Base-by-base conservation (phyloP, 2,797 vertebrate species). In the Chanos chanos region DNA sequence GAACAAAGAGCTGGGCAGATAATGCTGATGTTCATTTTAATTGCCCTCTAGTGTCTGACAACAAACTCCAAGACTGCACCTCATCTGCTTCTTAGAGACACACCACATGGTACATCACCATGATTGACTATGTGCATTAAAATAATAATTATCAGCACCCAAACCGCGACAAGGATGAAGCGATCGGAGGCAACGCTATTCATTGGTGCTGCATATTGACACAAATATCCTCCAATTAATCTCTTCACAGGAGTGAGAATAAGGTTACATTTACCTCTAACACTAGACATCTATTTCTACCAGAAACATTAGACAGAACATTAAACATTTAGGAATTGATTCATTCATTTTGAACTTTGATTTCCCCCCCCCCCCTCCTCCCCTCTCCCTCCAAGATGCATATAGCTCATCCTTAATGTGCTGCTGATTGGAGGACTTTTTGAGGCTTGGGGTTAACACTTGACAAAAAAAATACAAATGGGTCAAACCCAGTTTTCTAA, bases 121-220 rank as follows among this genome's bases (percentile, higher is more conserved):
- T n/a, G n/a, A n/a, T n/a, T n/a, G n/a, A n/a, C n/a, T 15, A 21
- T 22, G 12, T 37, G 16, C 28, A 22, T 60, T 13, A 37, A 12
- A 40, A 48, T 37, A 7, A 22, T 21, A 12, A 40, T 28, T 10
- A 21, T 37, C 22, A 7, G 49, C 22, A 50, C 33, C 21, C 24
- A n/a, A 56, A 19, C 44, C 9, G 34, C 39, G 34, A 48, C 10
- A 24, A 45, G n/a, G 15, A 12, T 31, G 24, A 28, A 8, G 25
- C 16, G 25, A 30, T 45, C 41, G 18, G 52, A 61, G 58, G 65
- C 47, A 12, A 44, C 3, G 37, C 51, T 45, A 16, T 24, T 30
- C 33, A 57, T 50, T 61, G 61, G 51, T 57, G 39, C 64, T 44
- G 51, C 49, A 44, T 28, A 43, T 47, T 10, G 31, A 33, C n/a